Base-by-base conservation (phyloP, 2,797 vertebrate species). In the Sternarchorhynchus goeldii region DNA sequence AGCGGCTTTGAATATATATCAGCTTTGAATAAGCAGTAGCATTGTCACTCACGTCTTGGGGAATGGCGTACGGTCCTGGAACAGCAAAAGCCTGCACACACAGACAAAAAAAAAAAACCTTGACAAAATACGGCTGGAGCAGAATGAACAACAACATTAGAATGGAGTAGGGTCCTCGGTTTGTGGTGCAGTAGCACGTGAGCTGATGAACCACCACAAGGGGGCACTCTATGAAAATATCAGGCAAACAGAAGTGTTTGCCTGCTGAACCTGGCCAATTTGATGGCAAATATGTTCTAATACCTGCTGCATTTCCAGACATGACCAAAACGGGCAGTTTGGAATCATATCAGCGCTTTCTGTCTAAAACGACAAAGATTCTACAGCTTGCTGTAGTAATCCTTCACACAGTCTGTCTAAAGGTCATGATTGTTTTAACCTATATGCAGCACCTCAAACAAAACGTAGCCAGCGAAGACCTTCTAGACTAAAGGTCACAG, bases 41-140 rank as follows among this genome's bases (percentile, higher is more conserved):
- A 78, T 71, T 78, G 80, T 89, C 91, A 97, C 96, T 97, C 95
- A 97, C 96, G 88, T 97, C 96, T 93, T 96, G 96, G 90, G 95
- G 93, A 91, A 95, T 95, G 73, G 95, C 94, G 82, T 96, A 97
- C 90, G 96, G 96, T 75, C 95, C 95, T 81, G 95, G 96, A 90
- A 97, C 92, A 62, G 95, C 92, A 92, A 96, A 97, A 0, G 96
- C 94, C 96, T 97, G 90, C 10, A 88, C 86, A 88, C 25, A 25
- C 25, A 25, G 25, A 25, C 25, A 0, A 25, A 25, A 25, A 67
- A 67, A 88, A 50, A 41, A 90, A 90, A 75, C 16, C 5, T 62
- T 82, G 20, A 70, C 25, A 25, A 25, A 25, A 64, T n/a, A 70
- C 36, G 71, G 14, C 18, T 68, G 20, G 56, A 36, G 69, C 31